Base-by-base conservation (phyloP, 2,113 vertebrate genomes). In the Scophthalmus maximus region DNA sequence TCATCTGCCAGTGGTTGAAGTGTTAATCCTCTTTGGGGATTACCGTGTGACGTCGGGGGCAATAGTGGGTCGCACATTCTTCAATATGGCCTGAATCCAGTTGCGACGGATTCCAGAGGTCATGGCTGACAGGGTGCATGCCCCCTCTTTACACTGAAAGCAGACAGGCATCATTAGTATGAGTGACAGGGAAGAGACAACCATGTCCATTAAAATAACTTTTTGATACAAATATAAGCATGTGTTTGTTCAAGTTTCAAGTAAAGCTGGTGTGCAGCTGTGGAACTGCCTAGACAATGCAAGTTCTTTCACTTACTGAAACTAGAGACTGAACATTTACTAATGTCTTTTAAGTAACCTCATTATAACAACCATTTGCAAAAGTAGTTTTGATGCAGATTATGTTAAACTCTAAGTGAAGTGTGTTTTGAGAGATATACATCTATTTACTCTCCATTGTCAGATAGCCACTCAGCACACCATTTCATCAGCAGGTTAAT, bases 41-140 rank as follows among this genome's bases (percentile, higher is more conserved):
- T 91, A 99, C 98, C 97, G 96, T 5, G 97, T 98, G 69, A 99
- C 97, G 10, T 99, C 97, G 0, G 98, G 98, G 60, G 95, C 95
- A 1, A 95, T 92, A 34, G 94, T 91, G 20, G 97, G 97, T 8
- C 95, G 95, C 50, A 97, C 95, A 0, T 96, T 97, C 87, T 98
- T 98, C 95, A 97, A 95, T 80, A 99, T 97, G 75, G 98, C 97
- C 89, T 98, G 97, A 87, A 99, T 98, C 98, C 98, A 99, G 86
- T 98, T 99, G 82, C 97, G 94, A 2, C 97, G 96, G 88, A 99
- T 99, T 65, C 97, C 98, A 1, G 97, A 97, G 0, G 97, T 99
- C 98, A 99, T 99, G 36, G 97, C 98, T 0, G 97, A 99, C 76
- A 99, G 93, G 3, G 95, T 97, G 87, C 96, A 97, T 3, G 93